Percentiles rank a stretch among this genome's conserved stretches.
These are phyloP conservation scores for Lycodopsis pacificus DNA, from an alignment of 2,797 vertebrate species.

Conservation along the genomic window DNA sequence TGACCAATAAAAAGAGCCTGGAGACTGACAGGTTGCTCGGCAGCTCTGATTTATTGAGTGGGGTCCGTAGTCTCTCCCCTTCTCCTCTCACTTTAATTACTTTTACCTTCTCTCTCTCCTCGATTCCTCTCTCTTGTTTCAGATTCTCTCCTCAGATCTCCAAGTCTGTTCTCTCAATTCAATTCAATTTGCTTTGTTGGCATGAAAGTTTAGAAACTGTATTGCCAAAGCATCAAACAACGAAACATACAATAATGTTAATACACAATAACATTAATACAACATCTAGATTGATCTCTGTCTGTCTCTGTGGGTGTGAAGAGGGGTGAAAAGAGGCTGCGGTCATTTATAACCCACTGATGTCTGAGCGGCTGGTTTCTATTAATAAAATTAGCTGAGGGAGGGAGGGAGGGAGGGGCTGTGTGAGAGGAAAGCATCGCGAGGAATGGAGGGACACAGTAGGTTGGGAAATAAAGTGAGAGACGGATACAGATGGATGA, in stretches of 20 bases:
- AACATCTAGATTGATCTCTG: no score
- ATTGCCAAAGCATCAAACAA: no score
- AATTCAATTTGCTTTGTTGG: no score
- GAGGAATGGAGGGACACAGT: conserved; percentile 20
- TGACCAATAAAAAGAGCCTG: conserved; percentile 80
- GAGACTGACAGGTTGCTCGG: conserved; percentile 76
- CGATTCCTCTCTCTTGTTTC: conserved; percentile 32
- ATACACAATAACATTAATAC: no score
- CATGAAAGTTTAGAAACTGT: no score
- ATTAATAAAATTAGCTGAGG: conserved; percentile 67
- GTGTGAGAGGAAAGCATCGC: conserved; percentile 16
- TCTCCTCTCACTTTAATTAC: conserved; percentile 70
- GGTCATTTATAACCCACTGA: conserved; percentile 60
- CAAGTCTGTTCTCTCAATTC: conserved; percentile 5
- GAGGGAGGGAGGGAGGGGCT: neutral
- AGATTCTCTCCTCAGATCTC: conserved; percentile 9
- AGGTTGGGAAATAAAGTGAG: conserved; percentile 34
- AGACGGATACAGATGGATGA: conserved; percentile 64
- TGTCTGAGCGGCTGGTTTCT: conserved; percentile 54
- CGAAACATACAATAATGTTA: no score
- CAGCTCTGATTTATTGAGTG: conserved; percentile 78
- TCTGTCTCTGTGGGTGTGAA: neutral
- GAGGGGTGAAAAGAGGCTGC: neutral
- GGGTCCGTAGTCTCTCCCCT: conserved; percentile 55
- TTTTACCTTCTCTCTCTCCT: conserved; percentile 48